Evolutionary conservation across 2,797 vertebrate genomes (phyloP).

Genomic region (Neomorphus geoffroyi): DNA sequence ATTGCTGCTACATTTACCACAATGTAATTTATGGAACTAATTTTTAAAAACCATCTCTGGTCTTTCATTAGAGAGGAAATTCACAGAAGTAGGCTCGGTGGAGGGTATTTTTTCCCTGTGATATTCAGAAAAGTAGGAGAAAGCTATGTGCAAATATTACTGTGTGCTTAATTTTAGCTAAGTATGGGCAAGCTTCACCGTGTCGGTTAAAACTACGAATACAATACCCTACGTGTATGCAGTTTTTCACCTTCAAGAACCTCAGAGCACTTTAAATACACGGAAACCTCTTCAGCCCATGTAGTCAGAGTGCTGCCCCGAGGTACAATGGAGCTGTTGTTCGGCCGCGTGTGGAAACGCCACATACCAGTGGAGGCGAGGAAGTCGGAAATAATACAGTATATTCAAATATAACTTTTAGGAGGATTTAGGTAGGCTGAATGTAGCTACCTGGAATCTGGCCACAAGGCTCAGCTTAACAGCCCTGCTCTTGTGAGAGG

Average conservation of each 20-base stretch:
- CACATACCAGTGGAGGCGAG: constrained; percentile 14
- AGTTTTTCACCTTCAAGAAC: not conserved
- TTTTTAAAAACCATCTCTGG: not conserved
- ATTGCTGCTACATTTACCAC: not conserved
- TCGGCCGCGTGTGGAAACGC: constrained; percentile 4
- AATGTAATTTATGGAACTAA: not conserved
- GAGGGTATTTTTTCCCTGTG: not conserved
- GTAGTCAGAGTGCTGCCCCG: not conserved
- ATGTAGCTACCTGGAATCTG: constrained; percentile 57
- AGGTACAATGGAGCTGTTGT: constrained; percentile 59
- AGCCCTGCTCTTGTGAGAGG: constrained; percentile 54
- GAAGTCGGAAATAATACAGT: constrained; percentile 55
- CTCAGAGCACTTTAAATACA: constrained; percentile 13
- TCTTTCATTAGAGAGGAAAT: not conserved
- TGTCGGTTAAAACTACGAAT: constrained; percentile 12
- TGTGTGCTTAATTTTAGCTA: not conserved
- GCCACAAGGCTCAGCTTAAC: constrained; percentile 55
- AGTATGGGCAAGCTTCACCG: not conserved
- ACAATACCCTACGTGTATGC: not conserved
- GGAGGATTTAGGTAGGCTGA: constrained; percentile 62
- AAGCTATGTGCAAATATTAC: not conserved
- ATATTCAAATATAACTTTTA: constrained; percentile 57
- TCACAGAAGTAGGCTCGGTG: not conserved
- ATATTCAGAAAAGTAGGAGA: not conserved
- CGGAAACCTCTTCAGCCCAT: constrained; percentile 20